These are phyloP conservation scores for Rallus limicola DNA, from an alignment of 2,113 vertebrate genomes.

Conservation along the genomic window DNA sequence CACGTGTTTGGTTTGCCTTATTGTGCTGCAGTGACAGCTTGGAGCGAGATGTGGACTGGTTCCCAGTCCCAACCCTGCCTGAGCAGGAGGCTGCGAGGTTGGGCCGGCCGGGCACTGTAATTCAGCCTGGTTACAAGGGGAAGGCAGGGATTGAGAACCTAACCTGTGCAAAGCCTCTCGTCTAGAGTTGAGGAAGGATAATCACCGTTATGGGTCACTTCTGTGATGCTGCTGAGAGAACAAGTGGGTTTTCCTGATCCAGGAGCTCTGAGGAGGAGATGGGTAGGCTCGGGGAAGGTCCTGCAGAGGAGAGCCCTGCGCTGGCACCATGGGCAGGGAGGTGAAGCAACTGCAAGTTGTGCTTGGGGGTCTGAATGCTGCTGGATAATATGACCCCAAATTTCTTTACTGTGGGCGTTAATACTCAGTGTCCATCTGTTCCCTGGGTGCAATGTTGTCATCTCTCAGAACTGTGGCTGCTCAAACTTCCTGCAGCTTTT, in stretches of 20 bases:
- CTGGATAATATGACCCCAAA: not conserved
- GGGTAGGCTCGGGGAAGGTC: not conserved
- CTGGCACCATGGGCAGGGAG: not conserved
- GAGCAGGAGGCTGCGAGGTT: rapidly evolving
- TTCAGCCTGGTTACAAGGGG: not conserved
- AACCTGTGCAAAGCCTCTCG: not conserved
- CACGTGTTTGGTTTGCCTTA: not conserved
- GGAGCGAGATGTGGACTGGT: rapidly evolving
- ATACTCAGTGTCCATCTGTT: not conserved
- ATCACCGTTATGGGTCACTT: not conserved
- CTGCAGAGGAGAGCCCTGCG: not conserved
- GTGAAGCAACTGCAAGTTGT: not conserved
- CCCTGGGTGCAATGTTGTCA: not conserved
- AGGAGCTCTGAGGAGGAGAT: not conserved
- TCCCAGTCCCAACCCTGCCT: not conserved
- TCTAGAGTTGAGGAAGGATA: not conserved
- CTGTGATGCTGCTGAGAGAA: not conserved
- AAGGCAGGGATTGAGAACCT: not conserved
- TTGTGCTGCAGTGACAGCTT: not conserved
- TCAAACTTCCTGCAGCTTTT: not conserved
- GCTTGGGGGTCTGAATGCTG: not conserved
- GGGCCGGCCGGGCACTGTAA: rapidly evolving
- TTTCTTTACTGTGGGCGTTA: not conserved
- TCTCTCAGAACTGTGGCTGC: not conserved
- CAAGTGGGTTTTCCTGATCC: not conserved